Conservation (phyloP, 2,888 invertebrate species). For the Limnephilus lunatus region DNA sequence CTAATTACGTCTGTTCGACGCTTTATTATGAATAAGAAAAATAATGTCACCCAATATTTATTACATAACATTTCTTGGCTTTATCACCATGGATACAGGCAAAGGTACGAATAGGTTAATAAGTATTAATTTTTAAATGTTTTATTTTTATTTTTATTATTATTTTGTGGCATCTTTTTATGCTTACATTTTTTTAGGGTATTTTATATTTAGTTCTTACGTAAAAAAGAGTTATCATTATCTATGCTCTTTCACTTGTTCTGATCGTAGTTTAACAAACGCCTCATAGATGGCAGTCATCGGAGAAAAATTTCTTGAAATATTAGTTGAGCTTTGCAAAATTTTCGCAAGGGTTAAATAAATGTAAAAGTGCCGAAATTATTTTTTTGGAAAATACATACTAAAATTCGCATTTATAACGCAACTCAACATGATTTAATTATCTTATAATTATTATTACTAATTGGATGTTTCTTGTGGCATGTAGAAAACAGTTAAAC, state of each 20-base stretch:
- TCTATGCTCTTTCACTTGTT: neutral
- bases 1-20: too few species aligned
- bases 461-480: too few species aligned
- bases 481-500: too few species aligned
- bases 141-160: neutral
- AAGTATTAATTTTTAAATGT: neutral
- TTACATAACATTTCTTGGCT: neutral
- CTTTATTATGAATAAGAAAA: neutral
- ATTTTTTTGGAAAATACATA: neutral
- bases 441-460: too few species aligned
- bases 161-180: neutral
- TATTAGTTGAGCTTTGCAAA: neutral
- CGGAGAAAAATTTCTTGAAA: neutral
- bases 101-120: neutral
- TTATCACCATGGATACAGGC: neutral
- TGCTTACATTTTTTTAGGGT: neutral
- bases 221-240: neutral
- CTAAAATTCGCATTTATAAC: too few species aligned
- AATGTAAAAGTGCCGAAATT: neutral
- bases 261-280: neutral
- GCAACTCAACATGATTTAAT: too few species aligned
- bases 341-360: neutral
- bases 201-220: neutral
- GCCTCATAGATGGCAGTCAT: conserved; percentile 27
- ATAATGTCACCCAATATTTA: neutral